Percentiles rank a stretch among this genome's conserved stretches.
phyloP scores from a whole-genome alignment of 2,113 vertebrate genomes.

The Xenotilapia longispinis region DNA sequence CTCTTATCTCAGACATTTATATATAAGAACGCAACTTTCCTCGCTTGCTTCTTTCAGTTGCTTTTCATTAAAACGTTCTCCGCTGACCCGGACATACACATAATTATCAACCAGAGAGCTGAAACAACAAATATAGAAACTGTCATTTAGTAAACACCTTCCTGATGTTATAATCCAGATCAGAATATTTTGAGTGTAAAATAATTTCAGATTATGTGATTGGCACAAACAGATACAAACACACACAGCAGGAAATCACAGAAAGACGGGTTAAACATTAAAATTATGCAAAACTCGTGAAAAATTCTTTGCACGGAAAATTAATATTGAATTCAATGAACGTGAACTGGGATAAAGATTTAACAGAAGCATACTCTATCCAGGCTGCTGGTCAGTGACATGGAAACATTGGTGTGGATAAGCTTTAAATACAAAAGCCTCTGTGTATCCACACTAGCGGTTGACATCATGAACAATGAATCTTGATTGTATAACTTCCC shows the following conservation, averaged over 20 bases:
- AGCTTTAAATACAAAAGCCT: neutral
- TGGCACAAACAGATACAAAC: neutral
- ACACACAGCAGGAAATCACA: neutral
- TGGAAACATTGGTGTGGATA: neutral
- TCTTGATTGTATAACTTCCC: neutral
- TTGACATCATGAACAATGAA: neutral
- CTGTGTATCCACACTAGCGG: neutral
- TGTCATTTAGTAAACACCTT: neutral
- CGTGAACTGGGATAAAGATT: neutral
- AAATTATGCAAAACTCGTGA: neutral
- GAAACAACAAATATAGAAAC: neutral
- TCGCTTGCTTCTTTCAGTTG: neutral
- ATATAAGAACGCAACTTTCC: neutral
- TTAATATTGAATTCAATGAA: neutral
- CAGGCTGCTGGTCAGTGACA: neutral
- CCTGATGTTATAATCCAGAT: neutral
- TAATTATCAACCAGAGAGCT: neutral
- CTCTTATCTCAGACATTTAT: neutral
- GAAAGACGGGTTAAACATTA: neutral
- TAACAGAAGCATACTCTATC: neutral
- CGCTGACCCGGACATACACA: accelerated
- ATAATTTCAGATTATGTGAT: neutral
- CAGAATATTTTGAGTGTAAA: neutral
- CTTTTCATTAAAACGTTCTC: neutral
- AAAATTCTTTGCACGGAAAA: neutral